Evolutionary conservation across 2,888 invertebrate genomes (phyloP).

Genomic region (Spilarctia lutea): DNA sequence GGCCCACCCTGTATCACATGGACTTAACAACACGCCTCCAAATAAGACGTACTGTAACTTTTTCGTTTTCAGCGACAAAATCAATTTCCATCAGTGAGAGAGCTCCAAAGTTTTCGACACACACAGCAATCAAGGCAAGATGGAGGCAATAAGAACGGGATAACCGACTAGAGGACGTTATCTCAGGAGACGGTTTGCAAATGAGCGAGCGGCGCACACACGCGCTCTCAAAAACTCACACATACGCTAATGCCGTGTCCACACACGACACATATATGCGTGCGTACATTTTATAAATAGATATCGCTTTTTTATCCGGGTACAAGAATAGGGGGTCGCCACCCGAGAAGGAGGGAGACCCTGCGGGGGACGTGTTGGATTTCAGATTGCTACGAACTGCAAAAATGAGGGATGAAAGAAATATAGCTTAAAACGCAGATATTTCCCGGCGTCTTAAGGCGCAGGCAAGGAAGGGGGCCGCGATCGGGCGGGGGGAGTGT

Average conservation of each 20-base stretch:
- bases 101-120: constrained; percentile 81
- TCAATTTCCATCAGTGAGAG: constrained; percentile 79
- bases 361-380: constrained; percentile 86
- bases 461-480: constrained; percentile 59
- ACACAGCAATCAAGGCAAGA: constrained; percentile 83
- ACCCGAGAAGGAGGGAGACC: constrained; percentile 76
- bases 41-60: constrained; percentile 75
- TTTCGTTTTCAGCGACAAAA: constrained; percentile 76
- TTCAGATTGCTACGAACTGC: constrained; percentile 88
- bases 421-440: constrained; percentile 88
- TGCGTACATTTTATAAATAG: constrained; percentile 86
- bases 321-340: constrained; percentile 84
- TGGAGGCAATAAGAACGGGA: constrained; percentile 85
- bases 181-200: constrained; percentile 87
- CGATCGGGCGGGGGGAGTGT: constrained; percentile 76
- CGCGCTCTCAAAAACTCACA: constrained; percentile 54
- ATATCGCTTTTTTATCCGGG: constrained; percentile 87
- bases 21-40: constrained; percentile 51
- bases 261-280: constrained; percentile 77
- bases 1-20: constrained; percentile 23
- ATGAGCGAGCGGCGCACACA: constrained; percentile 82
- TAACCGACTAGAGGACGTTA: constrained; percentile 85
- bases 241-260: constrained; percentile 77
- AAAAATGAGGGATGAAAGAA: constrained; percentile 88
- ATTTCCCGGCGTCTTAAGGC: constrained; percentile 86